Conservation (phyloP, 2,888 invertebrate species). For the Loripinus fragilis region DNA sequence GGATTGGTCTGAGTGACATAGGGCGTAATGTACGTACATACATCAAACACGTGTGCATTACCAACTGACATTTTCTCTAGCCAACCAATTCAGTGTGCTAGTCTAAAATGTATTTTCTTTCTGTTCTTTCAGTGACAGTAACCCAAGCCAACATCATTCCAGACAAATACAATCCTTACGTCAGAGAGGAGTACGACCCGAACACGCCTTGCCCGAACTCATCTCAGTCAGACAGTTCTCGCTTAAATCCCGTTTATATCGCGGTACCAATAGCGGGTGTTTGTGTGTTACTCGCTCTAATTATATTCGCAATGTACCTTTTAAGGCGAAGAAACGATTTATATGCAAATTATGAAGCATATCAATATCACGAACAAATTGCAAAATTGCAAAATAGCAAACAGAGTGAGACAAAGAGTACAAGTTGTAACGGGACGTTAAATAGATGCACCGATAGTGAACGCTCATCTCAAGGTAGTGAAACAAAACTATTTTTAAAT, state of each 20-base stretch:
- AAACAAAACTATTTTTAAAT: constrained; percentile 77
- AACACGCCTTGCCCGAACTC: constrained; percentile 44
- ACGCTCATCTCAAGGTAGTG: constrained; percentile 78
- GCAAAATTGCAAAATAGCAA: constrained; percentile 59
- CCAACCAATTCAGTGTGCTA: too few species aligned
- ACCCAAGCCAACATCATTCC: constrained; percentile 27
- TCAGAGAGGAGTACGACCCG: constrained; percentile 41
- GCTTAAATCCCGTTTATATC: constrained; percentile 82
- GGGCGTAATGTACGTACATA: too few species aligned
- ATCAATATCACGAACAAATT: constrained; percentile 70
- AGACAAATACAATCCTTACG: constrained; percentile 48
- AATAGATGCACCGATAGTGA: constrained; percentile 80
- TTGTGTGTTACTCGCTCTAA: constrained; percentile 80
- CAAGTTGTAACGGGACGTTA: constrained; percentile 64
- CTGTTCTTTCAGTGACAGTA: constrained; percentile 16
- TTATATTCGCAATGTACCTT: constrained; percentile 82
- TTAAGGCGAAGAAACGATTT: constrained; percentile 76
- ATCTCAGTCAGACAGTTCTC: constrained; percentile 46
- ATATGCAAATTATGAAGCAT: constrained; percentile 67
- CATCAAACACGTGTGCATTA: too few species aligned
- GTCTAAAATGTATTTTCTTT: too few species aligned
- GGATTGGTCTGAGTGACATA: too few species aligned
- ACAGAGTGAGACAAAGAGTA: constrained; percentile 52
- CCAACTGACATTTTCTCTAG: too few species aligned
- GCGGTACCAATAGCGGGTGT: constrained; percentile 82